Evolutionary conservation across 2,797 vertebrate genomes (phyloP), one percentile per base, ranked within the genome.

Genomic region (Galagoides demidoff): DNA sequence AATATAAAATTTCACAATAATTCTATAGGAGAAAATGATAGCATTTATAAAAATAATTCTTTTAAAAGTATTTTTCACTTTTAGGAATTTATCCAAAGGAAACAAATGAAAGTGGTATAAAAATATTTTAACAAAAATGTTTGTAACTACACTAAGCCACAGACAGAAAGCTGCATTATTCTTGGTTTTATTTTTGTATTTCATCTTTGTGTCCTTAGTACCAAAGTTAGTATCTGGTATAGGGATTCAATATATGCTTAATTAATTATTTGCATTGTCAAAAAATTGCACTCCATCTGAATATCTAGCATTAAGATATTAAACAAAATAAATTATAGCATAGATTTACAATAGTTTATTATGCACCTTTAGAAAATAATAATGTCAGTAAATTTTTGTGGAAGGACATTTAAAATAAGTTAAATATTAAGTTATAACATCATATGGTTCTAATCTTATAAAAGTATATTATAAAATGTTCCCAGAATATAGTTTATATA

Each of bases 321-420:
- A 13, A 78, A 7, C 39, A 96, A 91, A 92, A 87, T 61, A 81
- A 92, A 59, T 37, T 37, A 77, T 78, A 8, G 37, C 27, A 79
- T 6, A 64, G n/a, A 31, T 85, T 96, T 95, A 70, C 1, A 90
- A 37, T 49, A 73, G 31, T 89, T 86, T 81, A 52, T 52, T 85
- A 84, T n/a, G 8, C 34, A 91, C 10, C 22, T 91, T 94, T 94
- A 77, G 74, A 76, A 96, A 93, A 95, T 90, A 89, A 74, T 29
- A 93, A 89, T n/a, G 29, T 52, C 22, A 76, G 27, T 81, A 8
- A 49, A 37, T 89, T 71, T 57, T 78, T 78, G 63, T 73, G 22
- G 1, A 45, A 76, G 68, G 37, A 55, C 5, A 73, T 83, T 76
- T 92, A 84, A 5, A 96, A 78, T 89, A 81, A 85, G 37, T 66